Evolutionary conservation across 2,888 invertebrate species (phyloP).

Genomic region (Adelognathus sp.): DNA sequence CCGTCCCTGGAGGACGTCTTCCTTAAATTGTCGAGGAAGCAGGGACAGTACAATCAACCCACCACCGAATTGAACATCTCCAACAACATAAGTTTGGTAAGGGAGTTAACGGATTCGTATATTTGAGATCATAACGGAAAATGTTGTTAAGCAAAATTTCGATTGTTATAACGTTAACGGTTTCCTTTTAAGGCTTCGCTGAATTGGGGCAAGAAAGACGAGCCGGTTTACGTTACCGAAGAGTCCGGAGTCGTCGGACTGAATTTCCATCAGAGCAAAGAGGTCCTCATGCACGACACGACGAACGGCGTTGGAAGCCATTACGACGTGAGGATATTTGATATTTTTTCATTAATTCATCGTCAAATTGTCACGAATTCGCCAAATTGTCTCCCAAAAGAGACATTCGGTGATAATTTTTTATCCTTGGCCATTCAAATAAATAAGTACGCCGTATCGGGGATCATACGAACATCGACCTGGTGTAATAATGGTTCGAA

Average conservation of each 20-base stretch:
- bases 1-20: slow-evolving; percentile 95
- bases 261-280: slow-evolving; percentile 95
- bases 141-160: not conserved
- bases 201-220: slow-evolving; percentile 92
- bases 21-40: slow-evolving; percentile 92
- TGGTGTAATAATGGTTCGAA: too few species aligned
- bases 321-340: slow-evolving; percentile 82
- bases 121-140: not conserved
- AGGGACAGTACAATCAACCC: slow-evolving; percentile 81
- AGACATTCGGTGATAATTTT: too few species aligned
- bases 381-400: too few species aligned
- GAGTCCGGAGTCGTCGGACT: slow-evolving; percentile 94
- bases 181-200: slow-evolving; percentile 84
- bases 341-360: not conserved
- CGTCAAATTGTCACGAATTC: too few species aligned
- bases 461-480: too few species aligned
- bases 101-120: slow-evolving; percentile 49
- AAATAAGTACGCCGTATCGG: too few species aligned
- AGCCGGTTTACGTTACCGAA: slow-evolving; percentile 92
- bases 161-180: not conserved
- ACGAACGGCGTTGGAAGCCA: slow-evolving; percentile 85
- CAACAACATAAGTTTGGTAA: slow-evolving; percentile 89
- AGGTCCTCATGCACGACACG: slow-evolving; percentile 90
- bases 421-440: too few species aligned
- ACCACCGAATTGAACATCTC: slow-evolving; percentile 85